Base-by-base conservation (phyloP, 2,797 vertebrate species). In the Limosa lapponica region DNA sequence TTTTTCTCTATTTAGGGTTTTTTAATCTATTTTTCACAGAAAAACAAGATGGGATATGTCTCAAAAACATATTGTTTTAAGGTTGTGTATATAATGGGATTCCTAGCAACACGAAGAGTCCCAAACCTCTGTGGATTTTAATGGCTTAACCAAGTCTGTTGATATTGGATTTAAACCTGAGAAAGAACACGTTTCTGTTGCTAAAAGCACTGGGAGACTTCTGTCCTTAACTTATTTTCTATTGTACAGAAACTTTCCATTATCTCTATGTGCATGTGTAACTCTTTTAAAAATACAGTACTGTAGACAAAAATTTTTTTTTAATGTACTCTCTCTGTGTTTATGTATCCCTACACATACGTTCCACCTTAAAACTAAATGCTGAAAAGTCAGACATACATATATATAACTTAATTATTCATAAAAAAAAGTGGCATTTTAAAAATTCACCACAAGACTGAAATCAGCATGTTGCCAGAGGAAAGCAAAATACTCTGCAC, bases 71-170 rank as follows among this genome's bases (percentile, higher is more conserved):
- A 51, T 30, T 89, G 27, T 62, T 93, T 83, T 66, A 64, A 48
- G 36, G 39, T 69, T 70, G 12, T 66, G 8, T 86, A 28, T 28
- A 6, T 81, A 87, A 54, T 89, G 37, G 28, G 49, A 82, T n/a
- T 91, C 86, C 67, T 78, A 79, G 73, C 49, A 94, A 82, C 82
- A 32, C 2, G 15, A 95, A 87, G 39, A 82, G 92, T 83, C 75
- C 20, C n/a, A 93, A 79, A 91, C 16, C 67, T 52, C 85, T 23
- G 17, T 74, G 64, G 77, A 95, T 93, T 95, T 74, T 59, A 77
- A 87, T 36, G 48, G 27, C 51, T 94, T 92, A 75, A 64, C 13
- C 43, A 79, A 79, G n/a, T 92, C 74, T 85, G 70, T 90, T 89
- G 79, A n/a, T 70, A 70, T 0, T 82, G 36, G 43, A 70, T 90